Conservation (phyloP, 92 coral and sea anemone genomes). For the Bergia sp. region DNA sequence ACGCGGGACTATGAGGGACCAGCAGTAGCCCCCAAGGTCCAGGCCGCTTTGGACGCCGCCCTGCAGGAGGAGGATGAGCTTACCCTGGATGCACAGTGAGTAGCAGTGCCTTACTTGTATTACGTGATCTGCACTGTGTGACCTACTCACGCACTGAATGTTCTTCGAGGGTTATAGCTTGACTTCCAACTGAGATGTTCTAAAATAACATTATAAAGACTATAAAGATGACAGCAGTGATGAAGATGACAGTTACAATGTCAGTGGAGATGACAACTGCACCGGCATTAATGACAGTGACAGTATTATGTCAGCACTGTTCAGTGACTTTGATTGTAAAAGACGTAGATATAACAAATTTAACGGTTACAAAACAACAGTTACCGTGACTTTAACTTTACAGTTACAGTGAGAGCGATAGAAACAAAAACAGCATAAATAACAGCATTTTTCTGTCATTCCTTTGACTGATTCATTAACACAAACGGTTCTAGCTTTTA, state of each 20-base stretch:
- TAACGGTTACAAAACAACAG: too few species aligned
- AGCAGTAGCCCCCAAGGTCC: slow-evolving; percentile 96
- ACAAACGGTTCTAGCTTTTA: background rate
- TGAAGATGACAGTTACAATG: background rate
- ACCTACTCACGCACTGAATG: background rate
- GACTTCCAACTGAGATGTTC: background rate
- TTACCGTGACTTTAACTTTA: background rate
- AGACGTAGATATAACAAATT: background rate
- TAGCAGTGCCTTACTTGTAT: background rate
- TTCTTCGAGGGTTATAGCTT: background rate
- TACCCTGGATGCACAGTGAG: slow-evolving; percentile 96
- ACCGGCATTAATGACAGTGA: background rate
- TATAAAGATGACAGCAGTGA: background rate
- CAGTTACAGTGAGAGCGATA: background rate
- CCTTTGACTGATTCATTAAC: background rate
- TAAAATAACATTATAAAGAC: too few species aligned
- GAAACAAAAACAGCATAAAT: background rate
- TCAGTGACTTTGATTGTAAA: background rate
- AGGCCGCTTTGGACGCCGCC: slow-evolving; percentile 97
- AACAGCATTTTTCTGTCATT: background rate
- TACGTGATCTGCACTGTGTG: background rate
- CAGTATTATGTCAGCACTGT: background rate
- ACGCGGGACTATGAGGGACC: slow-evolving; percentile 99
- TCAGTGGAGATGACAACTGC: background rate
- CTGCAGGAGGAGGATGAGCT: slow-evolving; percentile 95